Conservation (phyloP, 2,113 vertebrate species). For the Pyrgilauda ruficollis region DNA sequence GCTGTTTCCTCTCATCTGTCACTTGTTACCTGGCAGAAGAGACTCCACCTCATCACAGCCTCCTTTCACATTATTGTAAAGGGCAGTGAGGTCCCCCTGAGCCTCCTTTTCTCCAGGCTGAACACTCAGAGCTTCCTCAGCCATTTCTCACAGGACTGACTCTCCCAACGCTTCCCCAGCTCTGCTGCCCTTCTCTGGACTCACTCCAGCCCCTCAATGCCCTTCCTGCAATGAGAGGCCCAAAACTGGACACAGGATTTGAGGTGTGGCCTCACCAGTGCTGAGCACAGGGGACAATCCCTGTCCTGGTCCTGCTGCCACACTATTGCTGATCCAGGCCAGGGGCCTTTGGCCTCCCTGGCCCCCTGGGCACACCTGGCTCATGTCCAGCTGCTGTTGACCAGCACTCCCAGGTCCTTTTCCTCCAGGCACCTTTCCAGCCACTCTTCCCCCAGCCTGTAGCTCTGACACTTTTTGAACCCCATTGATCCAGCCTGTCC, state of each 20-base stretch:
- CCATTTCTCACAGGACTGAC: not conserved
- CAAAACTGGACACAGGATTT: not conserved
- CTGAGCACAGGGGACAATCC: fast-evolving
- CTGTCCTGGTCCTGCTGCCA: not conserved
- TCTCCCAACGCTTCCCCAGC: not conserved
- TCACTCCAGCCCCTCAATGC: not conserved
- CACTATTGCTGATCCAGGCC: not conserved
- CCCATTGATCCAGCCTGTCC: fast-evolving
- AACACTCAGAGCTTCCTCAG: not conserved
- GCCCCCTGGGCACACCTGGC: not conserved
- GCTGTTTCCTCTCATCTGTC: not conserved
- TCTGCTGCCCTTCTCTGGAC: not conserved
- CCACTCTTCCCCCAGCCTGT: not conserved
- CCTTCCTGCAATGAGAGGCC: not conserved
- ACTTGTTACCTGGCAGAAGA: not conserved
- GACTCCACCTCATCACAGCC: fast-evolving
- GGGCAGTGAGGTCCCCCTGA: not conserved
- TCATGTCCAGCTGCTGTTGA: not conserved
- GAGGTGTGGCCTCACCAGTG: not conserved
- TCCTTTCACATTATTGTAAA: not conserved
- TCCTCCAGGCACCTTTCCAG: not conserved
- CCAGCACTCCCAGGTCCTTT: not conserved
- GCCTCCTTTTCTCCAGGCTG: not conserved
- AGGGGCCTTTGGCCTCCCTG: not conserved
- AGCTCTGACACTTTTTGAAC: fast-evolving